Conservation (phyloP, 2,888 invertebrate genomes). For the Cantharis lateralis region DNA sequence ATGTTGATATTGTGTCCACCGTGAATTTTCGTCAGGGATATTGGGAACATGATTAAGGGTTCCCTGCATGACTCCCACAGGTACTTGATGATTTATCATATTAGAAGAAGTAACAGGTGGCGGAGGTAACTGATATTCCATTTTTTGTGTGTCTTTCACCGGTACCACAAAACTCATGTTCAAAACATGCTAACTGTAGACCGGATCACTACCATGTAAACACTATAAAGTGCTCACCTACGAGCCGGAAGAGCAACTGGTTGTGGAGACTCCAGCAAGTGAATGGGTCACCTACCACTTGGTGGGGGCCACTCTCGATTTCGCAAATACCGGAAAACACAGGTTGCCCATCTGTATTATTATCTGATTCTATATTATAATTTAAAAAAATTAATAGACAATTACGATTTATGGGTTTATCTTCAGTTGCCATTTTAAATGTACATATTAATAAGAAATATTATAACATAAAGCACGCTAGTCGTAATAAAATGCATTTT, state of each 20-base stretch:
- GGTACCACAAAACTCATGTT: slow-evolving; percentile 58
- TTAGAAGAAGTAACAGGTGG: slow-evolving; percentile 53
- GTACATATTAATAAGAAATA: not conserved
- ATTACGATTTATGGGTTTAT: not conserved
- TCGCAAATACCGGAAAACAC: slow-evolving; percentile 53
- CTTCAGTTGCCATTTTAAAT: not conserved
- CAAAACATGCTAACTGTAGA: slow-evolving; percentile 52
- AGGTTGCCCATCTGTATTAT: slow-evolving; percentile 11
- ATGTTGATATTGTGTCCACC: slow-evolving; percentile 77
- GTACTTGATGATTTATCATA: slow-evolving; percentile 58
- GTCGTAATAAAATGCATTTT: not conserved
- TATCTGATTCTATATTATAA: slow-evolving; percentile 1
- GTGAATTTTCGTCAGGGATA: slow-evolving; percentile 61
- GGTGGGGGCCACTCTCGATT: slow-evolving; percentile 50
- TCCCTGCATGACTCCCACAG: slow-evolving; percentile 68
- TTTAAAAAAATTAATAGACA: not conserved
- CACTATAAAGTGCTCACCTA: slow-evolving; percentile 42
- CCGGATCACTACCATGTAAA: slow-evolving; percentile 43
- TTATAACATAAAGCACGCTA: not conserved
- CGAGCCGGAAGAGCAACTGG: slow-evolving; percentile 54
- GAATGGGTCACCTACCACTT: slow-evolving; percentile 46
- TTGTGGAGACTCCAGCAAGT: slow-evolving; percentile 47
- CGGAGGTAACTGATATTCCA: slow-evolving; percentile 61
- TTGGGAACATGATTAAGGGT: slow-evolving; percentile 68
- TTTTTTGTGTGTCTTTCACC: slow-evolving; percentile 50